Conservation (phyloP, 2,888 invertebrate genomes). For the Villa cingulata region DNA sequence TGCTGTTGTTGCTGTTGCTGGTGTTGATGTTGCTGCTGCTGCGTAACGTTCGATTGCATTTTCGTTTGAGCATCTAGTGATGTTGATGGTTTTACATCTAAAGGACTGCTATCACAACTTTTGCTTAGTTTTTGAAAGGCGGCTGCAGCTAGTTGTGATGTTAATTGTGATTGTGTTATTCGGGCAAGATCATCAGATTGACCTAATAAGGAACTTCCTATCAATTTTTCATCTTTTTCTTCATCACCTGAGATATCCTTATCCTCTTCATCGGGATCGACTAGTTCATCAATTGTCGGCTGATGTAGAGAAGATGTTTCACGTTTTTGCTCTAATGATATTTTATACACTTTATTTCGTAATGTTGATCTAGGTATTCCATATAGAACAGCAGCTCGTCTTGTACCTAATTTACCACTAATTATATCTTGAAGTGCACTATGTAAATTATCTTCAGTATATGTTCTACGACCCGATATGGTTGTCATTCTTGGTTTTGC, state of each 20-base stretch:
- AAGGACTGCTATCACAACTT: slow-evolving; percentile 16
- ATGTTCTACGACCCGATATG: slow-evolving; percentile 58
- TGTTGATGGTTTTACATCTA: slow-evolving; percentile 10
- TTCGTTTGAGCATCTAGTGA: slow-evolving; percentile 8
- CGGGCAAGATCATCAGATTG: slow-evolving; percentile 41
- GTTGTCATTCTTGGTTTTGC: slow-evolving; percentile 53
- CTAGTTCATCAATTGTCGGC: slow-evolving; percentile 16
- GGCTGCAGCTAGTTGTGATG: slow-evolving; percentile 28
- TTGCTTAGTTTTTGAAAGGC: slow-evolving; percentile 14
- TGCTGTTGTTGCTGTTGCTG: slow-evolving; percentile 14
- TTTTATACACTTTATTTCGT: slow-evolving; percentile 86
- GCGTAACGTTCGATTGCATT: slow-evolving; percentile 7
- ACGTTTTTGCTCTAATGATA: slow-evolving; percentile 55
- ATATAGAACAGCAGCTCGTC: slow-evolving; percentile 88
- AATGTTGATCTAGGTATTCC: slow-evolving; percentile 93
- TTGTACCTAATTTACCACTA: slow-evolving; percentile 80
- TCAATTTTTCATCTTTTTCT: slow-evolving; percentile 42
- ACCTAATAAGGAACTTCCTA: slow-evolving; percentile 15
- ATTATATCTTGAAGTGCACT: slow-evolving; percentile 90
- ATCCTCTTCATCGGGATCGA: slow-evolving; percentile 34
- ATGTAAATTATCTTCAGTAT: slow-evolving; percentile 91
- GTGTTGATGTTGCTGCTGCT: slow-evolving; percentile 23
- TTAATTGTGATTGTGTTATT: slow-evolving; percentile 36
- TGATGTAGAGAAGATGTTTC: slow-evolving; percentile 37
- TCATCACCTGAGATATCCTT: slow-evolving; percentile 39